Conservation (phyloP, 2,888 invertebrate genomes). For the Xylota sylvarum region DNA sequence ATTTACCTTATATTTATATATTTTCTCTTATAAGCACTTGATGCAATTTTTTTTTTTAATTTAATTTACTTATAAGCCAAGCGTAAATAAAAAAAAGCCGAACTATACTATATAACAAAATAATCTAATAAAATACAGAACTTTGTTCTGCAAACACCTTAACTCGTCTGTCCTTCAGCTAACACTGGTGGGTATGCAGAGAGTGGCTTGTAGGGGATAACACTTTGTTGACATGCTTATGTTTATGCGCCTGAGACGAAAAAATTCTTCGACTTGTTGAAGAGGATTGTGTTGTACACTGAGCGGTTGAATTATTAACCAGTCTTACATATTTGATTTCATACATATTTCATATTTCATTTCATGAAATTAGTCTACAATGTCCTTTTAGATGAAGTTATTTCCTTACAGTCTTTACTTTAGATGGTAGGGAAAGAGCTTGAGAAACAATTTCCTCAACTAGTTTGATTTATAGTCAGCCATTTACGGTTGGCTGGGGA, state of each 20-base stretch:
- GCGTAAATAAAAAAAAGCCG: conserved; percentile 5
- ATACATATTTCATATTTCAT: too few relatives aligned
- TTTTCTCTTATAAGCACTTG: neutral
- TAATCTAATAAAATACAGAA: conserved; percentile 52
- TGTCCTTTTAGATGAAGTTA: neutral
- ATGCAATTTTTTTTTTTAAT: neutral
- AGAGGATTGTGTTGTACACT: conserved; percentile 26
- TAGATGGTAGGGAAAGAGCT: too few relatives aligned
- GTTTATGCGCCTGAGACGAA: conserved; percentile 44
- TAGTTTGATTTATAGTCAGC: too few relatives aligned
- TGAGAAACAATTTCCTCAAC: too few relatives aligned
- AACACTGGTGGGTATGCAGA: conserved; percentile 49
- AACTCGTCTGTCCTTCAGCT: conserved; percentile 47
- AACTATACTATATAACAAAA: conserved; percentile 47
- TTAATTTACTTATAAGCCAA: conserved; percentile 6
- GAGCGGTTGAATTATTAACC: neutral
- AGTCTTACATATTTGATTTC: too few relatives aligned
- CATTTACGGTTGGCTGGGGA: too few relatives aligned
- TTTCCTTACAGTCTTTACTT: too few relatives aligned
- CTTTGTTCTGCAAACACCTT: conserved; percentile 15
- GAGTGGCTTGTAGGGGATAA: conserved; percentile 21
- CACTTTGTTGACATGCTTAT: conserved; percentile 52
- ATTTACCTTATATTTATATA: neutral
- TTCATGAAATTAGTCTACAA: neutral
- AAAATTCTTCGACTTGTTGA: conserved; percentile 59